Evolutionary conservation across 30 jellyfish, hydroid and myxozoan genomes (phyloP).

Genomic region (Chironex yamaguchii): DNA sequence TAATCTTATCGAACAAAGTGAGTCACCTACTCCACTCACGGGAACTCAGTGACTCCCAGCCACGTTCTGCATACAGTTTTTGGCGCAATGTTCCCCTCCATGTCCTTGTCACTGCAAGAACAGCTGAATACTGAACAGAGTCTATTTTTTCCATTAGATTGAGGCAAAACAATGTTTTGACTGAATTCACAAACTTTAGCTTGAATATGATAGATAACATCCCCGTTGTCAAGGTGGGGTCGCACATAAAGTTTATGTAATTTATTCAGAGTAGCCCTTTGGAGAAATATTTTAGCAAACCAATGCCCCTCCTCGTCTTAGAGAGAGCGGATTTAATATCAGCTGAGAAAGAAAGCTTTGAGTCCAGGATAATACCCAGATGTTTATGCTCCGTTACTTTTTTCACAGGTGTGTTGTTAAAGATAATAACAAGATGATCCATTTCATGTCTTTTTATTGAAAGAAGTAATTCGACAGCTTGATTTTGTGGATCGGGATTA

Average conservation of each 20-base stretch:
- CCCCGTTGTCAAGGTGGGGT: slow-evolving; percentile 23
- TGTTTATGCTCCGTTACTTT: slow-evolving; percentile 57
- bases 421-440: slow-evolving; percentile 53
- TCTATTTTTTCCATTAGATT: no score
- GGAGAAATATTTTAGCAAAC: slow-evolving; percentile 22
- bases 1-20: slow-evolving; percentile 13
- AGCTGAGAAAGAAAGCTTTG: slow-evolving; percentile 52
- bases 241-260: slow-evolving; percentile 18
- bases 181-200: slow-evolving; percentile 22
- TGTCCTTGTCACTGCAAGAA: not conserved
- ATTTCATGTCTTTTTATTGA: slow-evolving; percentile 51
- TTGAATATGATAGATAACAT: not conserved
- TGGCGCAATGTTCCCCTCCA: not conserved
- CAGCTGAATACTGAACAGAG: not conserved
- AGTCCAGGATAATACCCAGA: slow-evolving; percentile 61
- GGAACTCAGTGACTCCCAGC: slow-evolving; percentile 30
- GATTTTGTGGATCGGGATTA: slow-evolving; percentile 75
- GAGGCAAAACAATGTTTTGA: not conserved
- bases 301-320: slow-evolving; percentile 27
- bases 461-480: slow-evolving; percentile 64
- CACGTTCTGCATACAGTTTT: not conserved
- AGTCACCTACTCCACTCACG: slow-evolving; percentile 1
- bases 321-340: slow-evolving; percentile 45
- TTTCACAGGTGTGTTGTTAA: slow-evolving; percentile 47
- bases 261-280: slow-evolving; percentile 2